Evolutionary conservation across 2,888 invertebrate species (phyloP).

Genomic region (Sarcophaga caerulescens): DNA sequence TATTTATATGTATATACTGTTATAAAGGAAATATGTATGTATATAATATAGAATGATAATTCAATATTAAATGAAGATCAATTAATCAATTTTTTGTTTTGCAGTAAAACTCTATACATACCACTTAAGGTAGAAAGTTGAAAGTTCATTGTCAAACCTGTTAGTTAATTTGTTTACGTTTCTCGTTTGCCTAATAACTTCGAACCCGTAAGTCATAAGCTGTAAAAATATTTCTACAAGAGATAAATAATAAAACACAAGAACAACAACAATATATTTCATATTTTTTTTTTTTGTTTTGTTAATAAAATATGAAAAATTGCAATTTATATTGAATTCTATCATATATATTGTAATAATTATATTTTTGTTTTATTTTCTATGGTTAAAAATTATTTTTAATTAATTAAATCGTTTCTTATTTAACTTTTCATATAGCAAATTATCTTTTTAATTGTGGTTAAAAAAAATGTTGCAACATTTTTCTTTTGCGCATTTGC

Average conservation of each 20-base stretch:
- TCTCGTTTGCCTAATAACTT: constrained; percentile 4
- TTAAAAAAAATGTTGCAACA: constrained; percentile 71
- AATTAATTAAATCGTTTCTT: constrained; percentile 44
- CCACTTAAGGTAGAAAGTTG: constrained; percentile 50
- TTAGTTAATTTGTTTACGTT: background rate
- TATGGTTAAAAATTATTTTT: constrained; percentile 55
- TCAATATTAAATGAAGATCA: no score
- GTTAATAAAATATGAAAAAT: constrained; percentile 57
- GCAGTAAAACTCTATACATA: constrained; percentile 56
- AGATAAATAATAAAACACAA: constrained; percentile 57
- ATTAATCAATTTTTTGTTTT: background rate
- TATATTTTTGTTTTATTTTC: constrained; percentile 57
- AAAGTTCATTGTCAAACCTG: constrained; percentile 35
- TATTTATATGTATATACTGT: constrained; percentile 12
- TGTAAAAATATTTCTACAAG: constrained; percentile 54
- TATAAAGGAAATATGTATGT: constrained; percentile 8
- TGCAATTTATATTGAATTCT: constrained; percentile 51
- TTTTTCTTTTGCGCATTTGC: constrained; percentile 48
- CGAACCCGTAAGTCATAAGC: constrained; percentile 25
- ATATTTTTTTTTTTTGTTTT: constrained; percentile 42
- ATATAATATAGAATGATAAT: background rate
- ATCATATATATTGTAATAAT: background rate
- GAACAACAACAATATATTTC: constrained; percentile 52
- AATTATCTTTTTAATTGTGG: constrained; percentile 10
- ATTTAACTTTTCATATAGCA: constrained; percentile 31